phyloP scores from a whole-genome alignment of 2,797 vertebrate species.

The Mycteria americana region DNA sequence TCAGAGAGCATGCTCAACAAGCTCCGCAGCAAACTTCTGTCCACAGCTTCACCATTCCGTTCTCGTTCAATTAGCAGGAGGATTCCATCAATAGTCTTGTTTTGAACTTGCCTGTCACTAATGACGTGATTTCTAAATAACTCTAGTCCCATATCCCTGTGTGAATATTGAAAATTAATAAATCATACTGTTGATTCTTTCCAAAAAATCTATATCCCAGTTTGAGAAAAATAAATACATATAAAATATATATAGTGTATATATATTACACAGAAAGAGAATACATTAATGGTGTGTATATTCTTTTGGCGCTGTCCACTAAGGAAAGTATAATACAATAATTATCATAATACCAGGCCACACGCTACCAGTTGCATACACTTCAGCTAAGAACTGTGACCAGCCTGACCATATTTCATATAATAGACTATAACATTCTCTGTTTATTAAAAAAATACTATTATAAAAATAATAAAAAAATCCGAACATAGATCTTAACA shows the following conservation, averaged over 20 bases:
- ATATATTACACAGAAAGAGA: not conserved
- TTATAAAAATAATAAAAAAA: not conserved
- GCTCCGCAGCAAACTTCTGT: constrained; percentile 79
- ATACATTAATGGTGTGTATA: not conserved
- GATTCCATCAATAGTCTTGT: constrained; percentile 79
- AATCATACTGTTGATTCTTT: not conserved
- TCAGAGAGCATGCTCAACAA: constrained; percentile 82
- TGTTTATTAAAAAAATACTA: not conserved
- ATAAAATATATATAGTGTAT: not conserved
- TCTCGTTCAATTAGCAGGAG: constrained; percentile 77
- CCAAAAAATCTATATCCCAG: not conserved
- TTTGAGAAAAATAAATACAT: not conserved
- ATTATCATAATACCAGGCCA: not conserved
- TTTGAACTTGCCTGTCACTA: constrained; percentile 79
- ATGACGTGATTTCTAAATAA: constrained; percentile 80
- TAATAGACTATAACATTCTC: not conserved
- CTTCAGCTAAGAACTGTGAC: not conserved
- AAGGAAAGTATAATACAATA: not conserved
- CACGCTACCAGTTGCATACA: not conserved
- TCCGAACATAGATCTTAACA: not conserved
- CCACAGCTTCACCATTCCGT: constrained; percentile 79
- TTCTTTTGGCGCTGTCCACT: not conserved
- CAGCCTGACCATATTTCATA: not conserved
- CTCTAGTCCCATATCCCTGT: constrained; percentile 83
- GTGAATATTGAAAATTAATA: not conserved